Conservation (phyloP, 2,113 vertebrate genomes). For the Ibidorhyncha struthersii region DNA sequence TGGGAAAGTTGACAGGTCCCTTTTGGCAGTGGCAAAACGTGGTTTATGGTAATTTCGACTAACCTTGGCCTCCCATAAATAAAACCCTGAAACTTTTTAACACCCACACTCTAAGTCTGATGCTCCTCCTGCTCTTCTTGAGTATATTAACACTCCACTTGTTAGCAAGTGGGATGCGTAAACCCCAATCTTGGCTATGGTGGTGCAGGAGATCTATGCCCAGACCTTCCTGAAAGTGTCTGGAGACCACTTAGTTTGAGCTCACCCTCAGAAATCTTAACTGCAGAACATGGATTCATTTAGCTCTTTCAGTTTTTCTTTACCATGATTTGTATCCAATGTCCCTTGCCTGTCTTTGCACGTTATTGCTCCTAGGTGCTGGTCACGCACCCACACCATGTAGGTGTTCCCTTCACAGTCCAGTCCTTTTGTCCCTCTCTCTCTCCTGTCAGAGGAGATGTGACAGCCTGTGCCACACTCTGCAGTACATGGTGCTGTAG, state of each 20-base stretch:
- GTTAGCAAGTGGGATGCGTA: neutral
- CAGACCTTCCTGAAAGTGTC: neutral
- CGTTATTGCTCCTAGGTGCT: accelerated
- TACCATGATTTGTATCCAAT: neutral
- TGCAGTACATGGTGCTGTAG: too few relatives aligned
- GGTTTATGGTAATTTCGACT: neutral
- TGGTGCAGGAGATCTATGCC: neutral
- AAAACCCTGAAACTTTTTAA: neutral
- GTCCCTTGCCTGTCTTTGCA: neutral
- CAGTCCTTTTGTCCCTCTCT: neutral
- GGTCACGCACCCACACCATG: accelerated
- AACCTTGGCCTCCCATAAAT: neutral
- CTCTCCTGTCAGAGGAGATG: neutral
- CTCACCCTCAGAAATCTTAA: neutral
- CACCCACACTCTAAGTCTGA: neutral
- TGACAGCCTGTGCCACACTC: neutral
- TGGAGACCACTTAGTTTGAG: neutral
- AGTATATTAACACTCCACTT: neutral
- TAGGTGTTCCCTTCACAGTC: neutral
- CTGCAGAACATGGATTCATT: neutral
- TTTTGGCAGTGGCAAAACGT: neutral
- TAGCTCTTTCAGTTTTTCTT: neutral
- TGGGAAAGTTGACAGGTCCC: neutral
- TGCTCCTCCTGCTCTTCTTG: neutral
- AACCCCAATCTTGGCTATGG: neutral